phyloP scores from a whole-genome alignment of 2,113 vertebrate genomes.

The Crypturellus undulatus region DNA sequence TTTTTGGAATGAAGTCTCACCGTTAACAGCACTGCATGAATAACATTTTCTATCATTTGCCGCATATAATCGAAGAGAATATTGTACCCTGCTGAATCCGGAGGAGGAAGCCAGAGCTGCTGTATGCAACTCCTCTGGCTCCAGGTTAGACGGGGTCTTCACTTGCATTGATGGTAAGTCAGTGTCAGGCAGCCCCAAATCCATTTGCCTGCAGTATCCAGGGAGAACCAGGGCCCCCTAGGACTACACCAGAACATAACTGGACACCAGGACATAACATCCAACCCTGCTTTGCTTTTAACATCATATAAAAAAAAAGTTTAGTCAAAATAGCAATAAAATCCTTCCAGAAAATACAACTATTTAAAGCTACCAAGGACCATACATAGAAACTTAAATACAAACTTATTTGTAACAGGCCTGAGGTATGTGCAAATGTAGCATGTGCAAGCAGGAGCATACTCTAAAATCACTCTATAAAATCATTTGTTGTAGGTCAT shows the following conservation, averaged over 20 bases:
- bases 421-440: background rate
- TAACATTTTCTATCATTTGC: background rate
- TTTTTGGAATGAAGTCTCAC: background rate
- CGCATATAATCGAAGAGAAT: fast-evolving
- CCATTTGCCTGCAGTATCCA: background rate
- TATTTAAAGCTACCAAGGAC: background rate
- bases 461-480: background rate
- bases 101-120: background rate
- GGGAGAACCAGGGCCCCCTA: background rate
- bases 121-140: background rate
- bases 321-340: background rate
- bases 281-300: background rate
- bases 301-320: background rate
- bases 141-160: background rate
- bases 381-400: background rate
- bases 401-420: background rate
- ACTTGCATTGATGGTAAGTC: background rate
- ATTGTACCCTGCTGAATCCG: fast-evolving
- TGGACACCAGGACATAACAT: too few species aligned
- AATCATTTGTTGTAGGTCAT: fast-evolving
- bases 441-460: background rate
- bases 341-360: background rate
- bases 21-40: background rate
- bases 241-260: background rate
- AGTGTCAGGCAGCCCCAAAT: background rate